Conservation (phyloP, 2,888 invertebrate species). For the Thera britannica region DNA sequence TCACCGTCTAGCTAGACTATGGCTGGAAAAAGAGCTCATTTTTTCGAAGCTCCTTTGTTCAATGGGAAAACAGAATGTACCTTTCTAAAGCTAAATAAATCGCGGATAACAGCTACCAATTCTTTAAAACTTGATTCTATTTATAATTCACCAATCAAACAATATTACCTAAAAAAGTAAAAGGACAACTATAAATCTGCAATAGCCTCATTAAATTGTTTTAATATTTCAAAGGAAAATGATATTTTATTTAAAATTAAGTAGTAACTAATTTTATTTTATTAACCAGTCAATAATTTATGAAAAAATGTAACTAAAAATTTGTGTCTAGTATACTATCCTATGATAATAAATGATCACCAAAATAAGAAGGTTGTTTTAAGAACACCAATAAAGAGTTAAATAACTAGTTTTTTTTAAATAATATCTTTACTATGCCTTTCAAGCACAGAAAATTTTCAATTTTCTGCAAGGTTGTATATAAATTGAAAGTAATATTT, state of each 20-base stretch:
- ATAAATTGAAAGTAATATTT: constrained; percentile 59
- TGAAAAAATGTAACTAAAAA: neutral
- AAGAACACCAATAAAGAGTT: neutral
- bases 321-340: neutral
- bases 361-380: neutral
- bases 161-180: too few relatives aligned
- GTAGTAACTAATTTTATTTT: neutral
- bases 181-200: too few relatives aligned
- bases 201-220: too few relatives aligned
- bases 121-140: too few relatives aligned
- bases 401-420: neutral
- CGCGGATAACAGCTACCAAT: too few relatives aligned
- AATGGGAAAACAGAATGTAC: too few relatives aligned
- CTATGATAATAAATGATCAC: neutral
- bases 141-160: too few relatives aligned
- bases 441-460: neutral
- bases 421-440: neutral
- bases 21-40: too few relatives aligned
- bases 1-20: too few relatives aligned
- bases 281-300: neutral
- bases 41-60: too few relatives aligned
- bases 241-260: neutral
- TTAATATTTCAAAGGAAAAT: too few relatives aligned
- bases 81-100: too few relatives aligned
- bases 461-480: neutral